A percentile compares a stretch with the other conserved stretches of the same genome.
Evolutionary conservation across 2,797 vertebrate genomes (phyloP).

Genomic region (Coilia nasus): DNA sequence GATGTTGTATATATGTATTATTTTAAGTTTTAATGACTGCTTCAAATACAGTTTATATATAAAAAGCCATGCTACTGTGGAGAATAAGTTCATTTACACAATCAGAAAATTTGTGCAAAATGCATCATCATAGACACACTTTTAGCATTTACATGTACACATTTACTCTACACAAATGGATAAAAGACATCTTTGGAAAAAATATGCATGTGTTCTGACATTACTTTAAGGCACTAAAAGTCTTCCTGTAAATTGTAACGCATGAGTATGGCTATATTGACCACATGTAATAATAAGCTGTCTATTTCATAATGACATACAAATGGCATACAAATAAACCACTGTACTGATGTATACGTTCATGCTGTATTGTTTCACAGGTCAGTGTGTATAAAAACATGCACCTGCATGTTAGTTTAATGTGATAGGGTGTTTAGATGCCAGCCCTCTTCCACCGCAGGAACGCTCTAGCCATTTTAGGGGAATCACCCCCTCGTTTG

Average conservation of each 20-base stretch:
- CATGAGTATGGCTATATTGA: not conserved
- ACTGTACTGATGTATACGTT: not conserved
- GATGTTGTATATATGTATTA: not conserved
- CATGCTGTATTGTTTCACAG: not conserved
- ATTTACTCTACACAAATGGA: not conserved
- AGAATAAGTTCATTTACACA: not conserved
- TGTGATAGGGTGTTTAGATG: not conserved
- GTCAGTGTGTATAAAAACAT: not conserved
- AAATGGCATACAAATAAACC: not conserved
- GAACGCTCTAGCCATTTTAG: no score
- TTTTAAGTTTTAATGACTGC: not conserved
- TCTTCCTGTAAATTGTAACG: not conserved
- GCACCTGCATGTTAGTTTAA: not conserved
- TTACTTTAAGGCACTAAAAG: conserved; percentile 15
- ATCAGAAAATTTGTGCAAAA: not conserved
- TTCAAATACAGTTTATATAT: not conserved
- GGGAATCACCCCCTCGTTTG: no score
- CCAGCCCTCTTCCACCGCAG: no score
- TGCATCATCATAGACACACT: not conserved
- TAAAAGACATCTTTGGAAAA: not conserved
- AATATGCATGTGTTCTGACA: not conserved
- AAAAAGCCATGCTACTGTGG: not conserved
- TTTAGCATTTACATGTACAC: not conserved
- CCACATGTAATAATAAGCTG: not conserved
- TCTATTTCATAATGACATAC: not conserved